Percentiles rank a stretch among this genome's conserved stretches.
phyloP scores from a whole-genome alignment of 35 echinoderm and acorn worm genomes.

The Hemicentrotus pulcherrimus region DNA sequence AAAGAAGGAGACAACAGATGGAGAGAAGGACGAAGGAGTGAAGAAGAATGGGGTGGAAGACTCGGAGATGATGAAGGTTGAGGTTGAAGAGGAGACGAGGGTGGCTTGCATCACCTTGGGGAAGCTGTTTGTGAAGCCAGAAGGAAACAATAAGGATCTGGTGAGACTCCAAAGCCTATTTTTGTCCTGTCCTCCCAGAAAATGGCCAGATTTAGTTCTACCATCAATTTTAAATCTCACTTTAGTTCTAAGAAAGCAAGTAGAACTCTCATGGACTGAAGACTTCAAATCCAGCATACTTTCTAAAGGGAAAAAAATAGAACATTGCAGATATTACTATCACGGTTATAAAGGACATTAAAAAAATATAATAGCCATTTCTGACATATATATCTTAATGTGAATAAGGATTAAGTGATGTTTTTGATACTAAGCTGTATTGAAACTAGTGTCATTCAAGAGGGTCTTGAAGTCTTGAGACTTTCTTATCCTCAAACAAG shows the following conservation, averaged over 20 bases:
- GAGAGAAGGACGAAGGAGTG: conserved; percentile 1
- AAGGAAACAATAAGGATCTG: conserved; percentile 59
- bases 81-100: conserved; percentile 51
- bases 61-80: not conserved
- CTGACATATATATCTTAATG: not conserved
- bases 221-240: too few species aligned
- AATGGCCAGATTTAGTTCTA: too few species aligned
- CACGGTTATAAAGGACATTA: too few species aligned
- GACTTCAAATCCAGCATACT: too few species aligned
- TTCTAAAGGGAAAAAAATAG: too few species aligned
- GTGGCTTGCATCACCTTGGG: conserved; percentile 52
- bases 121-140: conserved; percentile 69
- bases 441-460: not conserved
- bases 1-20: conserved; percentile 40
- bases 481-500: too few species aligned
- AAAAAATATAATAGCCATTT: too few species aligned
- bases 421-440: not conserved
- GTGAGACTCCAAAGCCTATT: conserved; percentile 42
- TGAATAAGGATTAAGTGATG: not conserved
- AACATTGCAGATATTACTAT: too few species aligned
- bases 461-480: not conserved
- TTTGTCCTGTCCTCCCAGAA: not conserved
- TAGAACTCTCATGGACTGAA: too few species aligned
- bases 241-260: too few species aligned
- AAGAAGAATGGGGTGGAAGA: not conserved